A percentile compares a stretch with the other conserved stretches of the same genome.
These are phyloP conservation scores for Fopius arisanus DNA, from an alignment of 1,140 invertebrate species.

Conservation along the genomic window DNA sequence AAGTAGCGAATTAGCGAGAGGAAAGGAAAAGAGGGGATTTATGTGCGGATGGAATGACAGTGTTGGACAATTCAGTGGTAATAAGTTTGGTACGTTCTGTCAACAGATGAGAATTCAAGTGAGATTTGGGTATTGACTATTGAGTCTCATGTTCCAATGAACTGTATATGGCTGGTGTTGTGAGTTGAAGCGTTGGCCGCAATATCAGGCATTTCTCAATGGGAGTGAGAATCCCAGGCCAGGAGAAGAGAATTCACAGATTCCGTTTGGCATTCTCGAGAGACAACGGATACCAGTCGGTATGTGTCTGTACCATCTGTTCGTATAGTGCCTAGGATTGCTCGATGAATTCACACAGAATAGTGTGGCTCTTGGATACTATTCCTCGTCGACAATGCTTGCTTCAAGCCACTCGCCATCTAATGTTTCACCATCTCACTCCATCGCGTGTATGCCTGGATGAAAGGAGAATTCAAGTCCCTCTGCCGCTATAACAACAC, in stretches of 20 bases:
- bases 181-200: not conserved
- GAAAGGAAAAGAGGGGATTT: too few relatives aligned
- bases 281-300: conserved; percentile 39
- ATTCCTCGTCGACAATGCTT: conserved; percentile 16
- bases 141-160: not conserved
- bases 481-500: not conserved
- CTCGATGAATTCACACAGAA: conserved; percentile 13
- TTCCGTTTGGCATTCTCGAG: conserved; percentile 51
- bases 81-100: not conserved
- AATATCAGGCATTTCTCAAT: conserved; percentile 32
- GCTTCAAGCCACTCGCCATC: not conserved
- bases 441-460: not conserved
- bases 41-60: too few relatives aligned
- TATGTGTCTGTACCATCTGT: conserved; percentile 33
- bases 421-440: conserved; percentile 4
- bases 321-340: conserved; percentile 3
- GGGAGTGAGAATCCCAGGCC: not conserved
- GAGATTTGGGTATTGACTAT: not conserved
- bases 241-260: conserved; percentile 45
- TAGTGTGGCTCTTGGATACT: not conserved
- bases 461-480: not conserved
- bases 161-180: not conserved
- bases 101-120: not conserved
- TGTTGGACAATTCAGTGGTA: not conserved
- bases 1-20: too few relatives aligned